Evolutionary conservation across 2,797 vertebrate species (phyloP), one percentile per base, ranked within the genome.

Genomic region (Gephyroberyx darwinii): DNA sequence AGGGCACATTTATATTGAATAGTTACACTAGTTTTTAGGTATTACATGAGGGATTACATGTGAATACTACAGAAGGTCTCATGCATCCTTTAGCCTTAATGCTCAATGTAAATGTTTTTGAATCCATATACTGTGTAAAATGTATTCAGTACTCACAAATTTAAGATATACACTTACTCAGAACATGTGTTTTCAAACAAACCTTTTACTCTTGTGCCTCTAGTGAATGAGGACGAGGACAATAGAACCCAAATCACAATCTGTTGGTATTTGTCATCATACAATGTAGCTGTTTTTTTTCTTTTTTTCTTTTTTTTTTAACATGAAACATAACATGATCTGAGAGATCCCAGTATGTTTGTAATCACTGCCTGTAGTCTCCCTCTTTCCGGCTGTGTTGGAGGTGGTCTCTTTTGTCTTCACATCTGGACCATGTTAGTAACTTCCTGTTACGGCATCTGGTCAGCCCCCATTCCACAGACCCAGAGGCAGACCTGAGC

Each of bases 371-470:
- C 70, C 65, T 65, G 58, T 20, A 76, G 55, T 81, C n/a, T 8
- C 74, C 72, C 79, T 59, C 81, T 75, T 81, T 84, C 80, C 86
- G 85, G 83, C 87, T 90, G 81, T 82, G 72, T 84, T 30, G 74
- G 89, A 84, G 82, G 85, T 80, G 87, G 86, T 81, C 82, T 79
- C 58, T 69, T 9, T 56, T 65, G 79, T 84, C 88, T 67, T 78
- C 86, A 93, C 93, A 94, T 94, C 92, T 94, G 94, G 92, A 92
- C 79, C 82, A 76, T 52, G 87, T 94, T 94, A 94, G 91, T 72
- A 77, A 91, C 91, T 92, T 94, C 93, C 93, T 93, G 92, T 90
- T 84, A 59, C 81, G 78, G 76, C 90, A 91, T 94, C 91, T 92
- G 92, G 83, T 91, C 83, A 84, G 84, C 89, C 43, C 84, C 88